A percentile compares a stretch with the other conserved stretches of the same genome.
These are phyloP conservation scores for Cancer borealis DNA, from an alignment of 2,888 invertebrate genomes.

Conservation along the genomic window DNA sequence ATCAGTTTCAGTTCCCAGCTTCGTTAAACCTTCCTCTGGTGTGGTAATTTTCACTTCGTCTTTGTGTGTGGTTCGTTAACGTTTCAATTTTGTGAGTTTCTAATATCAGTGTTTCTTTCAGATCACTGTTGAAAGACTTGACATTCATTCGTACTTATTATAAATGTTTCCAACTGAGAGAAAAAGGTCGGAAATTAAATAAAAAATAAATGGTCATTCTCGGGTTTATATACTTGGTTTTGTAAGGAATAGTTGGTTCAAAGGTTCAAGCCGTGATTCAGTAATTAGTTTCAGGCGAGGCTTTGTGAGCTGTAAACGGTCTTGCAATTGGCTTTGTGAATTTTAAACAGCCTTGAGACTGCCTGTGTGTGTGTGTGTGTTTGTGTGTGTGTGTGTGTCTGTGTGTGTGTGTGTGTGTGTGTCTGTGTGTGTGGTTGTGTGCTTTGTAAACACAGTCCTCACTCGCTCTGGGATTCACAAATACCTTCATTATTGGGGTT, in stretches of 20 bases:
- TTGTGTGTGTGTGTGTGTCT: not conserved
- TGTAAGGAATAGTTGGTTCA: not conserved
- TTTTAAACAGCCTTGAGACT: not conserved
- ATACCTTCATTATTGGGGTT: not conserved
- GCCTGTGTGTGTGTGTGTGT: not conserved
- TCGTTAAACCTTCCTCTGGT: not conserved
- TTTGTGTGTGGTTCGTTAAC: not conserved
- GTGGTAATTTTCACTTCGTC: not conserved
- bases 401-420: not conserved
- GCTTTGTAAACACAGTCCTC: too few relatives aligned
- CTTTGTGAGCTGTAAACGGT: not conserved
- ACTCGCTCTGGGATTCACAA: not conserved
- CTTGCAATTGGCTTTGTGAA: constrained; percentile 7
- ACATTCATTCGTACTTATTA: too few relatives aligned
- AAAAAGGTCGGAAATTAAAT: too few relatives aligned
- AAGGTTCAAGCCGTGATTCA: not conserved
- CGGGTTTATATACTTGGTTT: too few relatives aligned
- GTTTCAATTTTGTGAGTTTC: not conserved
- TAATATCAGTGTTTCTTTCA: not conserved
- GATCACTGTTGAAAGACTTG: too few relatives aligned
- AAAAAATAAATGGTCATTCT: too few relatives aligned
- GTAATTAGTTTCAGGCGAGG: not conserved
- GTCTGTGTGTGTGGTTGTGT: not conserved
- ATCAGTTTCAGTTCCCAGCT: not conserved
- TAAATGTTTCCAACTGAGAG: too few relatives aligned